Percentiles rank a stretch among this genome's conserved stretches.
phyloP scores from a whole-genome alignment of 2,797 vertebrate genomes.

The Lateolabrax maculatus region DNA sequence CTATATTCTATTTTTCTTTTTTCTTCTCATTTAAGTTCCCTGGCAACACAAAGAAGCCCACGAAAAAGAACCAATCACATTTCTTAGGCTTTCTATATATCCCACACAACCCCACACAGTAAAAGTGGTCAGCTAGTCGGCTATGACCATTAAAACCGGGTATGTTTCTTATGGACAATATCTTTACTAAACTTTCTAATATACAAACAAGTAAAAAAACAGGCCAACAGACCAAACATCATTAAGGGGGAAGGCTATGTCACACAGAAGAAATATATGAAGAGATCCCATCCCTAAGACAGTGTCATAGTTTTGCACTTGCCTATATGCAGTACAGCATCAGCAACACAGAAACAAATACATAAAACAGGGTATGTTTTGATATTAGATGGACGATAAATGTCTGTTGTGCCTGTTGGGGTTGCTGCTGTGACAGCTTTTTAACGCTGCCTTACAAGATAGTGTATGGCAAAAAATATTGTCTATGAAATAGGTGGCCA shows the following conservation, averaged over 20 bases:
- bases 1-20: too few species aligned
- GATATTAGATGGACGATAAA: slow-evolving; percentile 38
- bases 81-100: slow-evolving; percentile 14
- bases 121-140: not conserved
- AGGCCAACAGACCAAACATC: too few species aligned
- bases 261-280: too few species aligned
- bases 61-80: not conserved
- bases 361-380: slow-evolving; percentile 1
- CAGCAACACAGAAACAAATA: too few species aligned
- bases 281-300: too few species aligned
- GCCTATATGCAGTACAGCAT: too few species aligned
- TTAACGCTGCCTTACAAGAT: slow-evolving; percentile 20
- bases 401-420: not conserved
- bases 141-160: slow-evolving; percentile 14
- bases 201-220: too few species aligned
- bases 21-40: slow-evolving; percentile 9
- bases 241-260: too few species aligned
- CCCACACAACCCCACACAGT: not conserved
- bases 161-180: too few species aligned
- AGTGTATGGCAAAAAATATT: slow-evolving; percentile 11
- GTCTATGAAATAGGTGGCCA: slow-evolving; percentile 18
- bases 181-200: too few species aligned
- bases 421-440: slow-evolving; percentile 5
- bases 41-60: slow-evolving; percentile 2
- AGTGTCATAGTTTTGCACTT: too few species aligned